phyloP scores from a whole-genome alignment of 2,113 vertebrate species.

The Gorsachius goisagi region DNA sequence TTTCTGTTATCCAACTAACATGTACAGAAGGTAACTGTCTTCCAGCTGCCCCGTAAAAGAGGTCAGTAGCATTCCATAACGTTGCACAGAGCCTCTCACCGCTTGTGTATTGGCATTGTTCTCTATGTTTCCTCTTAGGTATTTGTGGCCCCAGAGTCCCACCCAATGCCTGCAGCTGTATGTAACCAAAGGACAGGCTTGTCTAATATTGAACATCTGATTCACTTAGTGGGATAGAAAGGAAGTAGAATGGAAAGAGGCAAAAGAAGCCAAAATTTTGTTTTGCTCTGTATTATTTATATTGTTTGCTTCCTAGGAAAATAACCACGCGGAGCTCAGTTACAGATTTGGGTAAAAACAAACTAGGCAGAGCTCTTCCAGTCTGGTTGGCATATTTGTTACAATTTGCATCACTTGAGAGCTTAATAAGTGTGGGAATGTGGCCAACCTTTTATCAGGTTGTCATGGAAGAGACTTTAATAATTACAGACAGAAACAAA shows the following conservation, averaged over 20 bases:
- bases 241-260: conserved; percentile 18
- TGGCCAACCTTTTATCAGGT: conserved; percentile 57
- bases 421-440: conserved; percentile 45
- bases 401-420: conserved; percentile 54
- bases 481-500: conserved; percentile 64
- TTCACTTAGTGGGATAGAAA: conserved; percentile 4
- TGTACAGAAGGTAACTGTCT: conserved; percentile 44
- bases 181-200: conserved; percentile 29
- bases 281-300: conserved; percentile 36
- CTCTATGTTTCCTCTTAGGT: conserved; percentile 36
- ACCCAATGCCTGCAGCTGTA: conserved; percentile 57
- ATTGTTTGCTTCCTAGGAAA: conserved; percentile 39
- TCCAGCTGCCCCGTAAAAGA: conserved; percentile 38
- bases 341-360: conserved; percentile 35
- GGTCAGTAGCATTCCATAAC: conserved; percentile 35
- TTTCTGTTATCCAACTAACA: conserved; percentile 42
- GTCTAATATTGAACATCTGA: conserved; percentile 34
- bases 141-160: conserved; percentile 40
- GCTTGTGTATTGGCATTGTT: conserved; percentile 28
- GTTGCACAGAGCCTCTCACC: not conserved
- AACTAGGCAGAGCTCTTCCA: not conserved
- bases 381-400: conserved; percentile 41
- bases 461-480: conserved; percentile 54
- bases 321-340: not conserved
- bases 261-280: conserved; percentile 25